Evolutionary conservation across 1,140 invertebrate genomes (phyloP).

Genomic region (Bombus difficillimus): DNA sequence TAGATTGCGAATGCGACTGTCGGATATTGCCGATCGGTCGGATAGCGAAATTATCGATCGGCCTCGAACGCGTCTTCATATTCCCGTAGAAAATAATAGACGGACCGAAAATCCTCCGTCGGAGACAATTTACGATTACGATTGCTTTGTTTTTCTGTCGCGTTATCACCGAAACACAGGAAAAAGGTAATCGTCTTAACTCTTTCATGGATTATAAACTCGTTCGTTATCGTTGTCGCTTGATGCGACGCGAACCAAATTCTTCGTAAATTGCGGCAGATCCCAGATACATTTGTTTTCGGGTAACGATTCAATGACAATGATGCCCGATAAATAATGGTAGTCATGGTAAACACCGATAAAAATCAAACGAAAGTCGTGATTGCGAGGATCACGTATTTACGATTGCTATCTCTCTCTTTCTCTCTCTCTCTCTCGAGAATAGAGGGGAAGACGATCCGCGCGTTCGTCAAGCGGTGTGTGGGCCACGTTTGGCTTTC

Average conservation of each 20-base stretch:
- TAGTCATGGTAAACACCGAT: conserved; percentile 24
- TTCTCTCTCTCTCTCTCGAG: not conserved
- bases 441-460: not conserved
- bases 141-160: not conserved
- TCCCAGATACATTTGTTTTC: conserved; percentile 20
- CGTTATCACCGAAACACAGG: not conserved
- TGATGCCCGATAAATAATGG: conserved; percentile 43
- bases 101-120: not conserved
- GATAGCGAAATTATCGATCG: conserved; percentile 51
- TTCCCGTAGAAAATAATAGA: not conserved
- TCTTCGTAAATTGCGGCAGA: conserved; percentile 6
- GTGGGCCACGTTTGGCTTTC: conserved; percentile 12
- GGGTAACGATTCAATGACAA: conserved; percentile 13
- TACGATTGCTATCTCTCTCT: conserved; percentile 11
- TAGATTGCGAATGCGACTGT: conserved; percentile 61
- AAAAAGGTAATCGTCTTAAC: not conserved
- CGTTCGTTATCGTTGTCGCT: not conserved
- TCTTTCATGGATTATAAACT: not conserved
- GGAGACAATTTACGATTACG: not conserved
- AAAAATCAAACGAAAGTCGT: conserved; percentile 20
- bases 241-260: not conserved
- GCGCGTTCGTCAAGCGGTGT: conserved; percentile 31
- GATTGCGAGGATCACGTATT: conserved; percentile 24
- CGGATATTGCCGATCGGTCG: conserved; percentile 62
- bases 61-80: not conserved